Evolutionary conservation across 2,797 vertebrate species (phyloP), one percentile per base, ranked within the genome.

Genomic region (Hippoglossus hippoglossus): DNA sequence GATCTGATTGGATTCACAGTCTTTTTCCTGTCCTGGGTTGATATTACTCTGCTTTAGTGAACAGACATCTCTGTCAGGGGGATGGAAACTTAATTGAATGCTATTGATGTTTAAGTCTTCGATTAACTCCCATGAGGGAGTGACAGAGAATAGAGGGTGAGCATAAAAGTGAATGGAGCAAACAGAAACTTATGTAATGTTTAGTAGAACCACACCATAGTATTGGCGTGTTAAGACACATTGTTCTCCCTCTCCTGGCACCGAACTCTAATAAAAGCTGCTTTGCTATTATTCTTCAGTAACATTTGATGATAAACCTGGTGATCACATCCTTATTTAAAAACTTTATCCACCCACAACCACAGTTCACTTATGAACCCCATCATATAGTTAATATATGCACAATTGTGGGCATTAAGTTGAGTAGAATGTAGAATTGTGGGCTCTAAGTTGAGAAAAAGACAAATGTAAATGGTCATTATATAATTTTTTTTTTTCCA

Each of bases 221-320:
- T 31, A 31, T 31, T 31, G 28, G 7, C 7, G 1, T 31, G 7
- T 31, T 31, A 31, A 31, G 28, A 31, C 28, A 31, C 28, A 8
- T 31, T 31, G 63, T 44, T 8, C 49, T 53, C 36, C 4, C 12
- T 39, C 36, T 39, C 12, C 13, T 3, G 15, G 36, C 4, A 16
- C n/a, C 12, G 6, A 4, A 46, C 34, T 7, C 21, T 67, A 19
- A n/a, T 31, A 31, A 19, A 49, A 16, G 19, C 25, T 53, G 39
- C 39, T 66, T 63, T 55, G 39, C 36, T 13, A 39, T 39, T 39
- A 15, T 39, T 3, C 53, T 16, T 54, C 13, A 7, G 11, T 60
- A 55, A 22, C 31, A 52, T 65, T 70, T 12, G 53, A 58, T 67
- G 13, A 69, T 36, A 53, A 73, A 61, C 28, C 13, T 36, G 39